Base-by-base conservation (phyloP, 1,140 invertebrate species). In the Aphelinus atriplicis region DNA sequence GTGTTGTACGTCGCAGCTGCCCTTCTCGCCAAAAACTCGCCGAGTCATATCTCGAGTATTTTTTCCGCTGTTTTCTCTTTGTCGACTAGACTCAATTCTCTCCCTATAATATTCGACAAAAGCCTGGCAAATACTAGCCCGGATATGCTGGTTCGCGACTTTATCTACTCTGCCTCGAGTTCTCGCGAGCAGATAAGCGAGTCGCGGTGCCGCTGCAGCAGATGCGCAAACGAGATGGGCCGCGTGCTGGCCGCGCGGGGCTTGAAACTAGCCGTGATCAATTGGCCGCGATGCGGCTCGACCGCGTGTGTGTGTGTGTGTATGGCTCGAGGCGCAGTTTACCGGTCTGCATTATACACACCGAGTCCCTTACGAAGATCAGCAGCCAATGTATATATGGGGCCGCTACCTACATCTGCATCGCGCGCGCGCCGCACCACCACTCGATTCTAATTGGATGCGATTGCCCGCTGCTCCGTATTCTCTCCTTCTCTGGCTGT, bases 181-280 rank as follows among this genome's bases (percentile, higher is more conserved):
- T 1, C 50, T 57, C 46, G 55, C 26, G 26, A 3, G 4, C 10
- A 60, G 2, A 53, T 1, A 9, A 26, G 5, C 26, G 57, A 70
- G 68, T 7, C 7, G 47, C 10, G 6, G 3, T 26, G 26, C 26
- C 26, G 26, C 26, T 26, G 26, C 5, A 48, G 60, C 26, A 66
- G 62, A 58, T 66, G 47, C 60, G 61, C 62, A 61, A 67, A 67
- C 55, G 71, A 74, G 26, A 26, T 26, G 26, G 0, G 26, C 26
- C 26, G 26, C 26, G 26, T 26, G 26, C 26, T 26, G 26, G 26
- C 26, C 63, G 65, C 60, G 45, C 57, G 56, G 73, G 62, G 60
- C 73, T 63, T 69, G 57, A 74, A 74, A 69, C 60, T 68, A 63
- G 60, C 42, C 51, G 51, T 56, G 72, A 67, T 73, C 64, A 73